Evolutionary conservation across 1,140 invertebrate genomes (phyloP).

Genomic region (Papilio helenus): DNA sequence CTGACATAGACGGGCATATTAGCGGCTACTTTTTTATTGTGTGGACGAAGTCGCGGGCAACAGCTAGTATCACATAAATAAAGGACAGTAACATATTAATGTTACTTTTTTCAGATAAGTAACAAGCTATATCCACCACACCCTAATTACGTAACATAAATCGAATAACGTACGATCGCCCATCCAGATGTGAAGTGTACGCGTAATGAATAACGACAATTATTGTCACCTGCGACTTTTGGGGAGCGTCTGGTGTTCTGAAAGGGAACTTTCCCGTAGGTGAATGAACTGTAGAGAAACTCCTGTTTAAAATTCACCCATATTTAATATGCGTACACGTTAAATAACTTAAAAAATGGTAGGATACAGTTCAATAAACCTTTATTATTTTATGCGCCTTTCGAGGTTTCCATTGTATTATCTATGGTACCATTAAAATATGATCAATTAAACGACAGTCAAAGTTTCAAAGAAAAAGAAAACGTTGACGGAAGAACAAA

Average conservation of each 20-base stretch:
- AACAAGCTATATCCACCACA: not conserved
- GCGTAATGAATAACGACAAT: slow-evolving; percentile 19
- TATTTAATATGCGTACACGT: not conserved
- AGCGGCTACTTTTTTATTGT: no score
- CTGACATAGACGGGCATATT: no score
- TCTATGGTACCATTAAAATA: not conserved
- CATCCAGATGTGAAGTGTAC: slow-evolving; percentile 11
- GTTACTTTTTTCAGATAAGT: not conserved
- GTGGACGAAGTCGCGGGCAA: no score
- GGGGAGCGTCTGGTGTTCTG: not conserved
- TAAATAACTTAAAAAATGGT: no score
- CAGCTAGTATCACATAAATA: no score
- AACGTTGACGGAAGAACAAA: slow-evolving; percentile 47
- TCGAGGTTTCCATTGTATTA: not conserved
- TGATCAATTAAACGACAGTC: not conserved
- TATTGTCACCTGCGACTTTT: slow-evolving; percentile 36
- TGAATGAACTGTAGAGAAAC: not conserved
- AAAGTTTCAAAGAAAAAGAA: slow-evolving; percentile 34
- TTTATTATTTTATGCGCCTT: no score
- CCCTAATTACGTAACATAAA: slow-evolving; percentile 29
- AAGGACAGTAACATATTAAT: not conserved
- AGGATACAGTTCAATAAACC: not conserved
- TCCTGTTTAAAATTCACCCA: not conserved
- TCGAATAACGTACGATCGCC: slow-evolving; percentile 14
- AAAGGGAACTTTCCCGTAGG: slow-evolving; percentile 17